Evolutionary conservation across 2,797 vertebrate species (phyloP).

Genomic region (Etheostoma nigrum): DNA sequence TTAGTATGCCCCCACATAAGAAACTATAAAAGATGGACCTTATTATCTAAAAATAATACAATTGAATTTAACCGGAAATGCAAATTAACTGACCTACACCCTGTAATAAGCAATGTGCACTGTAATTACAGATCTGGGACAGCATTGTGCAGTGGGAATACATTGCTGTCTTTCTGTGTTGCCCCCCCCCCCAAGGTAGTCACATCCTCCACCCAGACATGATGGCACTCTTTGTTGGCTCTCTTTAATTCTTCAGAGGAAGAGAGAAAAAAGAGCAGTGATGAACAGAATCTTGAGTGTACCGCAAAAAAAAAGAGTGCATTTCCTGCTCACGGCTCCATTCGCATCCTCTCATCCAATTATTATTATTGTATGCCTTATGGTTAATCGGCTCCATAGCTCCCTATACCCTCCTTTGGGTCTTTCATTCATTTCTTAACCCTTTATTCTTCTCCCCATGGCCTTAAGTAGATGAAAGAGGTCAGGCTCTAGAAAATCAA

Average conservation of each 20-base stretch:
- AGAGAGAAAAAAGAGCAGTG: constrained; percentile 45
- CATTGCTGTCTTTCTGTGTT: constrained; percentile 45
- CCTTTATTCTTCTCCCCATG: constrained; percentile 41
- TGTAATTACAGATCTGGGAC: constrained; percentile 74
- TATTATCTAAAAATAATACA: constrained; percentile 6
- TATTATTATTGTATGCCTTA: constrained; percentile 85
- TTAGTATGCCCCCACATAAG: background rate
- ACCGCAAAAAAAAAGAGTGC: constrained; percentile 45
- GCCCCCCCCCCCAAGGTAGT: constrained; percentile 45
- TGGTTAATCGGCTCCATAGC: constrained; percentile 83
- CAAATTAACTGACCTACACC: constrained; percentile 46
- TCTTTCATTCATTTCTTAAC: constrained; percentile 50
- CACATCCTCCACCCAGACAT: constrained; percentile 48
- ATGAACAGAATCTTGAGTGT: constrained; percentile 56
- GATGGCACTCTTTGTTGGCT: constrained; percentile 54
- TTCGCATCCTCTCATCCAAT: constrained; percentile 79
- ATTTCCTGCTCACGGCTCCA: constrained; percentile 71
- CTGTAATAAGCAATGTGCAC: constrained; percentile 42
- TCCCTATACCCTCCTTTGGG: constrained; percentile 61
- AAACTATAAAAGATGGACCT: constrained; percentile 21
- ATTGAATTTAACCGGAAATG: constrained; percentile 31
- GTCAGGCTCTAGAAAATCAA: constrained; percentile 84
- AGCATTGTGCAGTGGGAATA: constrained; percentile 56
- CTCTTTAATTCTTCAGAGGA: constrained; percentile 48
- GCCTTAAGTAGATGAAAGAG: constrained; percentile 72